Base-by-base conservation (phyloP, 2,888 invertebrate species). In the Lamellibrachia satsuma region DNA sequence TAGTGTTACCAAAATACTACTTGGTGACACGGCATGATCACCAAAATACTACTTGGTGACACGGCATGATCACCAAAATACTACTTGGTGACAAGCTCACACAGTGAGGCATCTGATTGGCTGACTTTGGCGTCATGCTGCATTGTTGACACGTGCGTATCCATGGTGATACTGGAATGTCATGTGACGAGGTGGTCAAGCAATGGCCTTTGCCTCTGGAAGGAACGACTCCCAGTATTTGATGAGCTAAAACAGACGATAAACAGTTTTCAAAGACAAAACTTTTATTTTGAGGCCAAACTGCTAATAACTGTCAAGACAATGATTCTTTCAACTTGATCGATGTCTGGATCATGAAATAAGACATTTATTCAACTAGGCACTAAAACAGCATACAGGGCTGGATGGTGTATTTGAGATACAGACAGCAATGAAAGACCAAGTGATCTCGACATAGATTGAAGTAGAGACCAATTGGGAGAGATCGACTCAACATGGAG, bases 141-240 rank as follows among this genome's bases (percentile, higher is more conserved):
- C 22, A n/a, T 75, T 15, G 15, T 75, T 75, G 4, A 75, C 22
- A 75, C 22, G 22, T 75, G 75, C 75, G 22, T 75, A 75, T 75
- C 75, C 75, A 75, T 75, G 75, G 75, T n/a, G 52, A 91, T 22
- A 91, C 52, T 52, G 39, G 60, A 92, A 55, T 39, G 75, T 75
- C 90, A 51, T 15, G 91, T 11, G 52, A 52, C 15, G 52, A 55
- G 75, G 7, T 15, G 22, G 92, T 94, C 93, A 96, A 92, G 96
- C 96, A 90, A 96, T 96, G 52, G 96, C 96, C 93, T 98, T 98
- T 52, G 99, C 99, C 97, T 99, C 99, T 0, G 99, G 99, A 95
- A 99, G 97, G 97, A 99, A 99, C 52, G 98, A 98, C 97, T 99
- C 99, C 99, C 99, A 99, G 96, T 98, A 98, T 96, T 98, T 98